A percentile compares a stretch with the other conserved stretches of the same genome.
These are phyloP conservation scores for Leguminivora glycinivorella DNA, from an alignment of 1,140 invertebrate genomes.

Conservation along the genomic window DNA sequence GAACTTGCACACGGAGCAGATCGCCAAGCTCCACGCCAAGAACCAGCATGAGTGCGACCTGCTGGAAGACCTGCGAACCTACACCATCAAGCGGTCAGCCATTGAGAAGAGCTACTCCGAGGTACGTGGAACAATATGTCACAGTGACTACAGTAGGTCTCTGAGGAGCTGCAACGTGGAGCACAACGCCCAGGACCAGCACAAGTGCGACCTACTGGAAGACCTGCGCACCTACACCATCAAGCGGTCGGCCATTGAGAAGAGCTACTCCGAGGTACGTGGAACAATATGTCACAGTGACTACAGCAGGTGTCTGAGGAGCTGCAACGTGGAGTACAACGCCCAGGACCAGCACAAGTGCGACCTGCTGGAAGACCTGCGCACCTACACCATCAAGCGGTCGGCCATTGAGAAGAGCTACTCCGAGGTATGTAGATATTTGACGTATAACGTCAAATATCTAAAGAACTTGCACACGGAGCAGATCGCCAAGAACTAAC, in stretches of 20 bases:
- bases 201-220: constrained; percentile 96
- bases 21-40: constrained; percentile 94
- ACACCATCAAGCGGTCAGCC: constrained; percentile 93
- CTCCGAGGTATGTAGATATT: constrained; percentile 92
- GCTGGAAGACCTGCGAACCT: constrained; percentile 95
- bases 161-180: constrained; percentile 95
- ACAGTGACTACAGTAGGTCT: constrained; percentile 94
- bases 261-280: constrained; percentile 95
- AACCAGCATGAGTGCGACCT: constrained; percentile 98
- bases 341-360: constrained; percentile 97
- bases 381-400: constrained; percentile 94
- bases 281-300: no score
- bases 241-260: constrained; percentile 95
- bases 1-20: constrained; percentile 95
- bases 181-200: constrained; percentile 96
- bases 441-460: constrained; percentile 94
- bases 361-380: constrained; percentile 95
- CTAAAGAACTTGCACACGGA: constrained; percentile 95
- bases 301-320: constrained; percentile 93
- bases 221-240: constrained; percentile 95
- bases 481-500: constrained; percentile 96
- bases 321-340: constrained; percentile 95
- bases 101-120: constrained; percentile 98
- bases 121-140: no score
- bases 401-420: constrained; percentile 97